Evolutionary conservation across 1,140 invertebrate species (phyloP).

Genomic region (Cataglyphis hispanica): DNA sequence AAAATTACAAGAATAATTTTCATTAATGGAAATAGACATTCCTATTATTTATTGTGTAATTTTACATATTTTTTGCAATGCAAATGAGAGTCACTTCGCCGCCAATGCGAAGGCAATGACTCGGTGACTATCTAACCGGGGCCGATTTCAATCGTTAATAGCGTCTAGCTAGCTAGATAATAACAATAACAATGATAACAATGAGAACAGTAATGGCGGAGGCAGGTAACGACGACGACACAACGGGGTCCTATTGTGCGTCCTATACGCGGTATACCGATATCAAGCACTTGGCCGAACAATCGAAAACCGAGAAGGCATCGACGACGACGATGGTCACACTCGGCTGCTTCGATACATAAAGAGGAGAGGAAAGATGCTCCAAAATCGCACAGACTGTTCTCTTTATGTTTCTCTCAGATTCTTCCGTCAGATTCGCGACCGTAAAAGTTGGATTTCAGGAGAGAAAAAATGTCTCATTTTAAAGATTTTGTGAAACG

Average conservation of each 20-base stretch:
- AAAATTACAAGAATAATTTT: no score
- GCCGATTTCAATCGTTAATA: slow-evolving; percentile 73
- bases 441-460: no score
- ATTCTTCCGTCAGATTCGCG: not conserved
- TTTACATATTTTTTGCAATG: no score
- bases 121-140: slow-evolving; percentile 45
- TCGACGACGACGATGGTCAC: slow-evolving; percentile 68
- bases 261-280: slow-evolving; percentile 49
- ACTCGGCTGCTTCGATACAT: slow-evolving; percentile 68
- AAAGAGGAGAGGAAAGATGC: not conserved
- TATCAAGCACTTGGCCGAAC: slow-evolving; percentile 76
- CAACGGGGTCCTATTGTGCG: slow-evolving; percentile 74
- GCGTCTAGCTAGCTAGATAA: slow-evolving; percentile 59
- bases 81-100: slow-evolving; percentile 35
- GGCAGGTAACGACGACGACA: slow-evolving; percentile 66
- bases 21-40: no score
- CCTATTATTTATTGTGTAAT: no score
- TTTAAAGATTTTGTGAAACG: no score
- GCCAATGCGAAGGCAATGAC: slow-evolving; percentile 68
- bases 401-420: not conserved
- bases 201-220: slow-evolving; percentile 69
- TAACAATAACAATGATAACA: slow-evolving; percentile 71
- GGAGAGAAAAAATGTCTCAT: no score
- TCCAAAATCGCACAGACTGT: slow-evolving; percentile 10
- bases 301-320: slow-evolving; percentile 71